Evolutionary conservation across 2,113 vertebrate species (phyloP).

Genomic region (Boulengeromyrus knoepffleri): DNA sequence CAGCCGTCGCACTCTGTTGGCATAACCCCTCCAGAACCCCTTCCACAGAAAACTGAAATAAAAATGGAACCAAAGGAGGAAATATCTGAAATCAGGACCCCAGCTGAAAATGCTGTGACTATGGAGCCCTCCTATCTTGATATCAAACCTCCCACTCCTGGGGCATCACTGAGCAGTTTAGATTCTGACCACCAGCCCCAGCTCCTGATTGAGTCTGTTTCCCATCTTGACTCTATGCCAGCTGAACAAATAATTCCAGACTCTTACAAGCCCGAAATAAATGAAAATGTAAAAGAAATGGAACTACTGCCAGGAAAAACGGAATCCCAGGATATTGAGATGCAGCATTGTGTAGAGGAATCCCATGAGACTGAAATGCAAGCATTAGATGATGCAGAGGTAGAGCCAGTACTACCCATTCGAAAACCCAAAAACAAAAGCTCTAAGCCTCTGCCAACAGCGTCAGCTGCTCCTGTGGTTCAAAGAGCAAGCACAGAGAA

Average conservation of each 20-base stretch:
- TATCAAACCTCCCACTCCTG: conserved; percentile 63
- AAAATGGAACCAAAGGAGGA: conserved; percentile 44
- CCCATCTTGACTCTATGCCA: conserved; percentile 33
- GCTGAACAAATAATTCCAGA: conserved; percentile 42
- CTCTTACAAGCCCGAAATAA: conserved; percentile 43
- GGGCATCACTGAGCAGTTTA: conserved; percentile 54
- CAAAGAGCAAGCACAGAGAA: conserved; percentile 63
- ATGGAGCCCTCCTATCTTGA: conserved; percentile 54
- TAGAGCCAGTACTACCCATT: conserved; percentile 59
- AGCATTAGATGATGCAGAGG: conserved; percentile 57
- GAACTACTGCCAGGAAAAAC: conserved; percentile 32
- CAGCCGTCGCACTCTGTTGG: conserved; percentile 33
- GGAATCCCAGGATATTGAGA: conserved; percentile 38
- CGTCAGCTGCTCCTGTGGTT: conserved; percentile 48
- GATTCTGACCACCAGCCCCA: conserved; percentile 60
- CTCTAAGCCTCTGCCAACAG: conserved; percentile 60
- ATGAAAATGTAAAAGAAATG: conserved; percentile 54
- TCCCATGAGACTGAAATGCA: conserved; percentile 41
- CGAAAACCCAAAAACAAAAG: conserved; percentile 83
- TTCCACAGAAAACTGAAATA: conserved; percentile 10
- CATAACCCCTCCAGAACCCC: conserved; percentile 21
- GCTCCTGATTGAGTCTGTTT: neutral
- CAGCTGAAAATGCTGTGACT: conserved; percentile 45
- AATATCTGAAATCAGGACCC: conserved; percentile 28
- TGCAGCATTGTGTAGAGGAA: conserved; percentile 47